These are phyloP conservation scores for Pheosia tremula DNA, from an alignment of 2,888 invertebrate species.

Conservation along the genomic window DNA sequence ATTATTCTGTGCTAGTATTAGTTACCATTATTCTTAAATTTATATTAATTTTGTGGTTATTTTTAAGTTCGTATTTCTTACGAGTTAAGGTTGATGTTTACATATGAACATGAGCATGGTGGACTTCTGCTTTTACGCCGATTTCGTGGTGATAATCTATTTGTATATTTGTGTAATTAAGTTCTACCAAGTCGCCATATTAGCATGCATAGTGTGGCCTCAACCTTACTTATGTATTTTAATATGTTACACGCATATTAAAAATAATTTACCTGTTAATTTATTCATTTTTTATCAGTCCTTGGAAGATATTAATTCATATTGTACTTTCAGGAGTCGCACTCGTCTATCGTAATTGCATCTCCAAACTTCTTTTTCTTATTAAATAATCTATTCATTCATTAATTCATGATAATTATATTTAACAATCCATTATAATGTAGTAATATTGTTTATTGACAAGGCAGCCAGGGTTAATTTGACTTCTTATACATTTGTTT, in stretches of 20 bases:
- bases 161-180: not conserved
- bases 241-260: not conserved
- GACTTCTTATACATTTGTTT: not conserved
- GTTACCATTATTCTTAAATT: slow-evolving; percentile 41
- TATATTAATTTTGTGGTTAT: not conserved
- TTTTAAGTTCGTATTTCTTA: slow-evolving; percentile 1
- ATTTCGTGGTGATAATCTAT: not conserved
- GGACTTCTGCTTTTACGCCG: not conserved
- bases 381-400: too few relatives aligned
- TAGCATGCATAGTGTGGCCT: not conserved
- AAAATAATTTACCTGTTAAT: not conserved
- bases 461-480: slow-evolving; percentile 2
- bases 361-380: not conserved
- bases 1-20: slow-evolving; percentile 40
- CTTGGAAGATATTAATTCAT: not conserved
- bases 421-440: too few relatives aligned
- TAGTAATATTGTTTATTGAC: not conserved
- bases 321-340: not conserved
- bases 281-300: not conserved
- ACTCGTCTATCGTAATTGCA: not conserved
- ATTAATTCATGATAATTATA: too few relatives aligned
- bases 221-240: not conserved
- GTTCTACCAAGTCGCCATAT: not conserved
- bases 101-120: not conserved
- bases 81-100: not conserved